Conservation (phyloP, 2,113 vertebrate genomes). For the Oreotrochilus melanogaster region DNA sequence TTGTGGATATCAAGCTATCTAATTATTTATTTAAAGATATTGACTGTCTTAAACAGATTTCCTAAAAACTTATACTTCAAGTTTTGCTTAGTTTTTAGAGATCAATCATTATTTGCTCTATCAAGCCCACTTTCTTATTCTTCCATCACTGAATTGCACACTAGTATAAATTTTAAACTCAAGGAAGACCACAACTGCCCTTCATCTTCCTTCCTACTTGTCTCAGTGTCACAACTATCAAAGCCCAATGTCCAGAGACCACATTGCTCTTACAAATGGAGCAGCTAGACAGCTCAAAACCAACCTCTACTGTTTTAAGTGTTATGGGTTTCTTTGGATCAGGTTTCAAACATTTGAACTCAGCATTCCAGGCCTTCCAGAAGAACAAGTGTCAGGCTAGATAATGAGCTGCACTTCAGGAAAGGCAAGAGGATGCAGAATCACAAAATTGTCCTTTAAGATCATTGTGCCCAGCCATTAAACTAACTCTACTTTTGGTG, state of each 20-base stretch:
- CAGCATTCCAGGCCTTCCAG: neutral
- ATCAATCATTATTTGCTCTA: neutral
- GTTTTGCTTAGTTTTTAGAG: neutral
- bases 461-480: too few species aligned
- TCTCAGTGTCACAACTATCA: neutral
- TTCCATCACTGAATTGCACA: accelerated
- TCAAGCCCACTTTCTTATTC: neutral
- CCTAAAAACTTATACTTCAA: neutral
- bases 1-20: neutral
- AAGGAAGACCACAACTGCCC: accelerated
- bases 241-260: neutral
- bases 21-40: neutral
- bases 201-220: neutral
- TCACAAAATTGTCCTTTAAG: too few species aligned
- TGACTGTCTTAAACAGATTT: neutral
- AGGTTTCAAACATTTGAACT: neutral
- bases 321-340: neutral
- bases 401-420: neutral
- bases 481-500: too few species aligned
- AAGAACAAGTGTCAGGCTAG: neutral
- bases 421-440: neutral
- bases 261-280: neutral
- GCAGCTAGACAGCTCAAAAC: neutral
- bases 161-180: neutral
- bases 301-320: neutral